phyloP scores from a whole-genome alignment of 2,797 vertebrate genomes.

The Anabacerthia variegaticeps region DNA sequence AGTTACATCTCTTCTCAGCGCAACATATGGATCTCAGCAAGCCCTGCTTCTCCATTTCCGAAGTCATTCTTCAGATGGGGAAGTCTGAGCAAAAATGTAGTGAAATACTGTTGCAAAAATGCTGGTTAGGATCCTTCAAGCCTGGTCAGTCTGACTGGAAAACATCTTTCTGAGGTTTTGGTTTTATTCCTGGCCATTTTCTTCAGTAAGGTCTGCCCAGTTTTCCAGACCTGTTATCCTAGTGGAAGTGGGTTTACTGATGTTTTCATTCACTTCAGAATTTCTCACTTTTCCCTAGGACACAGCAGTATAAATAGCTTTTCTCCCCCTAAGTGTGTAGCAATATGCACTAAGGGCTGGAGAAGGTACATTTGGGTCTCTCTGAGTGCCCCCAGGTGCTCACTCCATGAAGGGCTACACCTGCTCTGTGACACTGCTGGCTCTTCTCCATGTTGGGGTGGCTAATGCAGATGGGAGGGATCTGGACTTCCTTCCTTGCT shows the following conservation, averaged over 20 bases:
- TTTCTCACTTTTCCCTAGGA: neutral
- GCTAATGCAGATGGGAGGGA: fast-evolving
- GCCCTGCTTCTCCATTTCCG: neutral
- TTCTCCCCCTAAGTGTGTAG: neutral
- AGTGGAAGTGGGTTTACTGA: neutral
- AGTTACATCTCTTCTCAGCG: neutral
- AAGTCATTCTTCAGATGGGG: constrained; percentile 12
- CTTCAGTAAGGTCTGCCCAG: neutral
- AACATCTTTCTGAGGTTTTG: neutral
- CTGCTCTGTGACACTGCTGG: neutral
- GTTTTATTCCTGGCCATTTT: neutral
- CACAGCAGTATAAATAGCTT: neutral
- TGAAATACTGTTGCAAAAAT: neutral
- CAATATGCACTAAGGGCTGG: neutral
- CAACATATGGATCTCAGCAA: constrained; percentile 38
- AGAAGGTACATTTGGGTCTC: neutral
- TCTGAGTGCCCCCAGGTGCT: neutral
- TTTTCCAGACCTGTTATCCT: neutral
- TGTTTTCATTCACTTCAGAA: neutral
- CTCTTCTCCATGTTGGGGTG: neutral
- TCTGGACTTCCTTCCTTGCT: neutral
- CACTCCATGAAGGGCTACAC: fast-evolving
- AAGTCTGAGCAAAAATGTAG: neutral
- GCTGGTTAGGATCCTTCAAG: neutral
- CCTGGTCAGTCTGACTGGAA: neutral